Evolutionary conservation across 2,888 invertebrate species (phyloP).

Genomic region (Ommatoiulus sabulosus): DNA sequence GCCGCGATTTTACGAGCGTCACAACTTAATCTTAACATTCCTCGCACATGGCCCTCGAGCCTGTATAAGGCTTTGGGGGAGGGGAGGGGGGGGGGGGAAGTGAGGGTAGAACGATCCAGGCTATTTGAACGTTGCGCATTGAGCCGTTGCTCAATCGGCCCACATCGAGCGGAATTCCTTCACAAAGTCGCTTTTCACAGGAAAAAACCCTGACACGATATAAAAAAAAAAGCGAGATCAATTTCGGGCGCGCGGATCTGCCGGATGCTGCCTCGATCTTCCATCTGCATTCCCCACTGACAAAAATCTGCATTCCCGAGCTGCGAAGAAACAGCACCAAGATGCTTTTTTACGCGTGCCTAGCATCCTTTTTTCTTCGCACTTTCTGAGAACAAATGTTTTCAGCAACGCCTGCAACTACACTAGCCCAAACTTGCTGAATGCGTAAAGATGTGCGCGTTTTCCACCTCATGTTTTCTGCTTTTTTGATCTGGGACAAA

Average conservation of each 20-base stretch:
- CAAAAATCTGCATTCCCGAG: not conserved
- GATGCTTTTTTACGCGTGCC: not conserved
- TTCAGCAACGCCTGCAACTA: not conserved
- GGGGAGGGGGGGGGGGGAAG: no score
- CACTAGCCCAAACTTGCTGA: no score
- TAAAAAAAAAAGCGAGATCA: not conserved
- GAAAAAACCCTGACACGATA: not conserved
- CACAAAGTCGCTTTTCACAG: slow-evolving; percentile 30
- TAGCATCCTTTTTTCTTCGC: not conserved
- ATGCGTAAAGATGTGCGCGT: no score
- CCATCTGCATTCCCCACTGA: not conserved
- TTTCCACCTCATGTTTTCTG: no score
- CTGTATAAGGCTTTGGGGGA: not conserved
- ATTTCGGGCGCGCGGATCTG: not conserved
- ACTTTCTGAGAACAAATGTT: no score
- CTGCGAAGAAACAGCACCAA: not conserved
- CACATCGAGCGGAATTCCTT: not conserved
- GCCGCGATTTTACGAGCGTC: not conserved
- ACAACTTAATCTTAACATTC: slow-evolving; percentile 14
- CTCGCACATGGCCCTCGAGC: not conserved
- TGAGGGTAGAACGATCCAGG: no score
- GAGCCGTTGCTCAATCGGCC: not conserved
- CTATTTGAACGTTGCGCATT: not conserved
- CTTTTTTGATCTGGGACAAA: no score
- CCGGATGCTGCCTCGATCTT: not conserved